Conservation (phyloP, 2,113 vertebrate genomes). For the Pachycephala philippinensis region DNA sequence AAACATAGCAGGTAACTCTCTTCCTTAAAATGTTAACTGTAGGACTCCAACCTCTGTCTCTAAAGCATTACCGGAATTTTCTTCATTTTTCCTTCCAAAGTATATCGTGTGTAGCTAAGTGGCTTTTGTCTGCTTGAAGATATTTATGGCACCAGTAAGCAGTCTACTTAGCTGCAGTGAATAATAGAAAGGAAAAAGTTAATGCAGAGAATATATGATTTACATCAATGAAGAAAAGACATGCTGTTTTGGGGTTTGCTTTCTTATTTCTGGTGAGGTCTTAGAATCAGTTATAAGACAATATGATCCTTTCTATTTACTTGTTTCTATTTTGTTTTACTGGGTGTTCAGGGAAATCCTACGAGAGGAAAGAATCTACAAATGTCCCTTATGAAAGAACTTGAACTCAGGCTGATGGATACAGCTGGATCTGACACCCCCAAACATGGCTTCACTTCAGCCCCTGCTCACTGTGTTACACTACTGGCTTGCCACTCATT, state of each 20-base stretch:
- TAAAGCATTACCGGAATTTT: background rate
- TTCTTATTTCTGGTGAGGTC: background rate
- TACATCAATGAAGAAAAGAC: background rate
- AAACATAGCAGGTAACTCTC: background rate
- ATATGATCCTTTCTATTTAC: fast-evolving
- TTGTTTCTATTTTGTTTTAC: background rate
- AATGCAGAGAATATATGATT: background rate
- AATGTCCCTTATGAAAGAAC: background rate
- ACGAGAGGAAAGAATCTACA: background rate
- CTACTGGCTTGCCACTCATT: background rate
- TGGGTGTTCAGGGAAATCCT: background rate
- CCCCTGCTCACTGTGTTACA: background rate
- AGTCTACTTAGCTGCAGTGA: background rate
- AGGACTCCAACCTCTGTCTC: background rate
- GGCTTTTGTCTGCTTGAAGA: background rate
- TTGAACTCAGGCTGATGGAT: background rate
- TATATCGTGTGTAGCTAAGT: background rate
- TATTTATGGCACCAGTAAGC: background rate
- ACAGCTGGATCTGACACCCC: background rate
- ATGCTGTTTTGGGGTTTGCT: background rate
- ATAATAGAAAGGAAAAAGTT: background rate
- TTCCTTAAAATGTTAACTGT: background rate
- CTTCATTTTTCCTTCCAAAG: background rate
- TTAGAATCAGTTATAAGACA: background rate
- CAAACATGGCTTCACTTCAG: background rate